Evolutionary conservation across 2,888 invertebrate species (phyloP).

Genomic region (Parelbella ahira): DNA sequence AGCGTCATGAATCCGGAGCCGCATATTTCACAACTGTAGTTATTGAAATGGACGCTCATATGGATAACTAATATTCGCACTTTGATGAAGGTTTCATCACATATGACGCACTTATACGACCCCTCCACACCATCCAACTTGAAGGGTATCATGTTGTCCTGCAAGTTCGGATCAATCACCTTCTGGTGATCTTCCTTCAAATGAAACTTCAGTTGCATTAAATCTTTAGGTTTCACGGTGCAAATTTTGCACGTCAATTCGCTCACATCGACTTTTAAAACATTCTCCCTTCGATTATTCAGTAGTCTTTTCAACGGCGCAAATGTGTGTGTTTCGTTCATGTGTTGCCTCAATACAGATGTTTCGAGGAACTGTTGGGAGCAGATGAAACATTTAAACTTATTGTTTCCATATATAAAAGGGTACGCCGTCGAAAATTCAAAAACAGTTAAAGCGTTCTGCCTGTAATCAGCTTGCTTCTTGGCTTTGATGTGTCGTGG

Average conservation of each 20-base stretch:
- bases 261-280: conserved; percentile 66
- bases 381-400: conserved; percentile 71
- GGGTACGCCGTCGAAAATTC: conserved; percentile 70
- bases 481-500: conserved; percentile 29
- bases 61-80: conserved; percentile 66
- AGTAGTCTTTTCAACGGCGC: conserved; percentile 58
- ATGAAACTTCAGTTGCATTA: conserved; percentile 56
- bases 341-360: conserved; percentile 52
- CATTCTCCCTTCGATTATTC: conserved; percentile 62
- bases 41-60: conserved; percentile 73
- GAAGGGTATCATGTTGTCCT: conserved; percentile 71
- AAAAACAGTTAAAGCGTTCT: conserved; percentile 62
- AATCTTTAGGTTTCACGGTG: conserved; percentile 39
- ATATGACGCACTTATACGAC: conserved; percentile 61
- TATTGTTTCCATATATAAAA: conserved; percentile 68
- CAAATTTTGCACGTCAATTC: conserved; percentile 63
- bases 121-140: conserved; percentile 51
- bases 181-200: conserved; percentile 58
- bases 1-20: conserved; percentile 72
- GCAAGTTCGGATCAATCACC: conserved; percentile 54
- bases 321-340: conserved; percentile 56
- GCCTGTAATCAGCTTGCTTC: conserved; percentile 50
- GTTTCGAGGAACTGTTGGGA: conserved; percentile 63
- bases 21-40: conserved; percentile 71
- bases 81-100: conserved; percentile 63